These are phyloP conservation scores for Cliona cf. orientalis DNA, from an alignment of 37 sponge, comb jelly and placozoan genomes.

Conservation along the genomic window DNA sequence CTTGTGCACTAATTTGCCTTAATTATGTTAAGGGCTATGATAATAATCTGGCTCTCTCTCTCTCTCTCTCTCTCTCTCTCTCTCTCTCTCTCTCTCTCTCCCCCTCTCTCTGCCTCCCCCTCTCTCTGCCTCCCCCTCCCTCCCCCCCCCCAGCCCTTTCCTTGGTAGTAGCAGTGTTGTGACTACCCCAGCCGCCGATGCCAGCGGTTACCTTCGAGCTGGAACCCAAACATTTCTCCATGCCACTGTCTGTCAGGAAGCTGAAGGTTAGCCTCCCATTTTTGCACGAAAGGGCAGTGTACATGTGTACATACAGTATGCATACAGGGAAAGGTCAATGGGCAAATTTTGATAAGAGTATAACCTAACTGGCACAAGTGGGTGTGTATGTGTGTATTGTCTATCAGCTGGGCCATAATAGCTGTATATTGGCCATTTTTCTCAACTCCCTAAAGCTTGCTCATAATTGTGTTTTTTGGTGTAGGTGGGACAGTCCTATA, in stretches of 20 bases:
- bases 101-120: conserved; percentile 3
- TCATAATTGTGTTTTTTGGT: no score
- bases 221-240: conserved; percentile 53
- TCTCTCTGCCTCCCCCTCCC: background rate
- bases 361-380: no score
- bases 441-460: no score
- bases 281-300: no score
- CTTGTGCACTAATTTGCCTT: background rate
- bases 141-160: conserved; percentile 5
- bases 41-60: background rate
- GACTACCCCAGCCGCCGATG: conserved; percentile 45
- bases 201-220: conserved; percentile 39
- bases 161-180: conserved; percentile 62
- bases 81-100: conserved; percentile 14
- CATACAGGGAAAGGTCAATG: no score
- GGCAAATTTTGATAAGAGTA: no score
- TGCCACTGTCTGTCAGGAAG: conserved; percentile 87
- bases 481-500: no score
- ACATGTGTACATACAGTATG: no score
- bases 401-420: no score
- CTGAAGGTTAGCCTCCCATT: conserved; percentile 56
- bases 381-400: no score
- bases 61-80: background rate
- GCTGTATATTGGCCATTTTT: no score
- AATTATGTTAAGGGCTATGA: background rate